Percentiles rank a stretch among this genome's conserved stretches.
Conservation (phyloP, 2,888 invertebrate species). For the Chaitophorus viminalis region DNA sequence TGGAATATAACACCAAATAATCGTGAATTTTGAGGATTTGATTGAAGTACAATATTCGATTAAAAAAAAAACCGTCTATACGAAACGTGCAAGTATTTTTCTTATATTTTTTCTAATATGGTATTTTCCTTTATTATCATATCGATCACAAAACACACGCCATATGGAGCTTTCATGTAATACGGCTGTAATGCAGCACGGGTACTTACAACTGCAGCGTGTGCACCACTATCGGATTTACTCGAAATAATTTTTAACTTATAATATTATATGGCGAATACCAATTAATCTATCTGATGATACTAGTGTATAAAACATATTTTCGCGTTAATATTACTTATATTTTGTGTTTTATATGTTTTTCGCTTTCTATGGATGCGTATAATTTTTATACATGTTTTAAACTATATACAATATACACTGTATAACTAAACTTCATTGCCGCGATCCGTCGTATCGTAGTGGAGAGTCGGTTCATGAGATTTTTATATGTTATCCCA, state of each 20-base stretch:
- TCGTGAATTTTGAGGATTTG: no score
- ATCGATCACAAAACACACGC: no score
- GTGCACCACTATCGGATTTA: no score
- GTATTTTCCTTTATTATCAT: not conserved
- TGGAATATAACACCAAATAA: no score
- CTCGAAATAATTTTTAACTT: not conserved
- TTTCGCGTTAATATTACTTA: slow-evolving; percentile 16
- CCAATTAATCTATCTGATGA: slow-evolving; percentile 4
- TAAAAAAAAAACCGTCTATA: not conserved
- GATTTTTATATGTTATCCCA: slow-evolving; percentile 37
- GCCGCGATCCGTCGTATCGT: not conserved
- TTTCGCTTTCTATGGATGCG: not conserved
- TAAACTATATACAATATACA: no score
- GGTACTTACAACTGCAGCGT: no score
- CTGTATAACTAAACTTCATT: not conserved
- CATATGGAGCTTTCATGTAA: no score
- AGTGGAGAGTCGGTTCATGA: not conserved
- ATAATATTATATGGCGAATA: not conserved
- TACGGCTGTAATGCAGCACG: no score
- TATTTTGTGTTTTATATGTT: slow-evolving; percentile 12
- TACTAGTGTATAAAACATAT: not conserved
- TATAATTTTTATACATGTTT: slow-evolving; percentile 15
- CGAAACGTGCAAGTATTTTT: not conserved
- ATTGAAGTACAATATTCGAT: not conserved
- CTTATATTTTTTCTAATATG: not conserved